Percentiles rank a stretch among this genome's conserved stretches.
Conservation (phyloP, 2,113 vertebrate genomes). For the Saguinus midas region DNA sequence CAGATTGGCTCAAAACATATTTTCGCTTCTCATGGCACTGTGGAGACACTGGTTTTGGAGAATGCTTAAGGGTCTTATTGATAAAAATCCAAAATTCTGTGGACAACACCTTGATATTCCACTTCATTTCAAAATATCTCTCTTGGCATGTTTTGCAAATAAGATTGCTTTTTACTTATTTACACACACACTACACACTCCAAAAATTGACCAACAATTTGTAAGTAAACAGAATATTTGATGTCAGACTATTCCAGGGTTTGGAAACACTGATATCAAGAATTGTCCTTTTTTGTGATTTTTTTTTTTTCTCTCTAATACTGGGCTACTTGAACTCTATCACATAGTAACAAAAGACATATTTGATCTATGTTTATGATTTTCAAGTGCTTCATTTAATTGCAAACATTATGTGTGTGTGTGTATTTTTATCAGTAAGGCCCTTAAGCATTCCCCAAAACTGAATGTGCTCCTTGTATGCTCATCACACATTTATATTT, state of each 20-base stretch:
- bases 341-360: not conserved
- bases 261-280: slow-evolving; percentile 1
- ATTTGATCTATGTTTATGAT: not conserved
- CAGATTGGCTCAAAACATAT: not conserved
- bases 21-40: not conserved
- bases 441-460: no score
- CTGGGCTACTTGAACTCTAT: not conserved
- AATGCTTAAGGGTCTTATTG: not conserved
- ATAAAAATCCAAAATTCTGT: not conserved
- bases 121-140: slow-evolving; percentile 7
- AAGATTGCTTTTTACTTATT: not conserved
- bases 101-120: not conserved
- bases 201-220: not conserved
- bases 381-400: not conserved
- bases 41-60: not conserved
- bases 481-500: not conserved
- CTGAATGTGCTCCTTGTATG: not conserved
- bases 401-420: not conserved
- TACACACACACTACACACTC: not conserved
- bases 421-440: no score
- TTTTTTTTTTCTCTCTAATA: not conserved
- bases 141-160: not conserved
- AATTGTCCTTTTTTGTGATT: not conserved
- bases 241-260: not conserved
- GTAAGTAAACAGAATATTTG: not conserved